Conservation (phyloP, 2,888 invertebrate genomes). For the Brenthis ino region DNA sequence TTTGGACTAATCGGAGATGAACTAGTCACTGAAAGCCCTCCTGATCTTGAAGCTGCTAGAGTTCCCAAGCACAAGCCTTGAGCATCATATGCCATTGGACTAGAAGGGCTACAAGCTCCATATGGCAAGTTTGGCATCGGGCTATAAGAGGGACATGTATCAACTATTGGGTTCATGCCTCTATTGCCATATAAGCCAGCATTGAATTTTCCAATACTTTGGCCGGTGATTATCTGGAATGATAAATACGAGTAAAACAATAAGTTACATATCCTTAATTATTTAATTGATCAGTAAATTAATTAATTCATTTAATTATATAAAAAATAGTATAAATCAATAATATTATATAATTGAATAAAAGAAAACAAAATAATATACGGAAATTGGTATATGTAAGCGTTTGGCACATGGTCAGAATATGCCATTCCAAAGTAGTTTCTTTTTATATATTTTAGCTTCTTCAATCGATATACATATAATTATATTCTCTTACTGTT, state of each 20-base stretch:
- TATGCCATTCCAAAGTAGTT: too few relatives aligned
- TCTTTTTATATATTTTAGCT: too few relatives aligned
- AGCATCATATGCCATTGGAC: slow-evolving; percentile 19
- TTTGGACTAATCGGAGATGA: slow-evolving; percentile 50
- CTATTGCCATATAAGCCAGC: slow-evolving; percentile 10
- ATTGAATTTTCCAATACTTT: slow-evolving; percentile 17
- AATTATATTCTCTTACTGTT: too few relatives aligned
- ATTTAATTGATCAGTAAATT: too few relatives aligned
- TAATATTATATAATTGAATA: too few relatives aligned
- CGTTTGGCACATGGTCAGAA: too few relatives aligned
- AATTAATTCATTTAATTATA: too few relatives aligned
- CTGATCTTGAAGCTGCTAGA: slow-evolving; percentile 32
- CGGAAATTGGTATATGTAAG: too few relatives aligned
- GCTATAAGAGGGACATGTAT: background rate
- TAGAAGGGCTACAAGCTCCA: slow-evolving; percentile 10
- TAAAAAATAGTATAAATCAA: too few relatives aligned
- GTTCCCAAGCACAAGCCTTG: slow-evolving; percentile 18
- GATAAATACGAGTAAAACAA: background rate
- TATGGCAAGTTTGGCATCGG: slow-evolving; percentile 8
- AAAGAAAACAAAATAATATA: too few relatives aligned
- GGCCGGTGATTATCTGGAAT: slow-evolving; percentile 24
- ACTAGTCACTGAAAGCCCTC: slow-evolving; percentile 45
- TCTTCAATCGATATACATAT: too few relatives aligned
- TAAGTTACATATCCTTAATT: too few relatives aligned
- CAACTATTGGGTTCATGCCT: slow-evolving; percentile 3